These are phyloP conservation scores for Pipra filicauda DNA, from an alignment of 2,113 vertebrate genomes.

Conservation along the genomic window DNA sequence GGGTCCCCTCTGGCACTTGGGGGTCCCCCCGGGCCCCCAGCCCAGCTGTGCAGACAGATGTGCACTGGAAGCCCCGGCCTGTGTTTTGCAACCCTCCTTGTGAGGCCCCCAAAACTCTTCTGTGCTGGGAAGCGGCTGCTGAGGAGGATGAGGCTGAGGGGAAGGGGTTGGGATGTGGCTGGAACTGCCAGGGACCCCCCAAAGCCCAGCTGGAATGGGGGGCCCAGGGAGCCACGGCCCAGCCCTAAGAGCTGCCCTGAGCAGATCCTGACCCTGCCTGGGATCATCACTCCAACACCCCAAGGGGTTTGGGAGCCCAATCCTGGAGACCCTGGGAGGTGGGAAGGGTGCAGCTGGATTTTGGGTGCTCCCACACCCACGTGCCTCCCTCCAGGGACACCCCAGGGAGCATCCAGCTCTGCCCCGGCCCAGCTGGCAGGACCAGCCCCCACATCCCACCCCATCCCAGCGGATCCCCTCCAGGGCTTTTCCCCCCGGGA, in stretches of 20 bases:
- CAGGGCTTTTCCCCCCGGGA: background rate
- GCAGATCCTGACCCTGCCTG: background rate
- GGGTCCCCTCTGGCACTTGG: background rate
- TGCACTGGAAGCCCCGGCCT: background rate
- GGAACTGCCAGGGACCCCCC: background rate
- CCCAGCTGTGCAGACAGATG: constrained; percentile 29
- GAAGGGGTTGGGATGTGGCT: background rate
- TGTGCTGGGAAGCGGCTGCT: background rate
- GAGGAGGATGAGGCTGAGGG: background rate
- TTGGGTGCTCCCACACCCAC: background rate
- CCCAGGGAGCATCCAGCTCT: rapidly evolving
- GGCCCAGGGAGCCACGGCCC: background rate
- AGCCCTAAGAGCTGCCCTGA: background rate
- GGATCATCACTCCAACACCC: rapidly evolving
- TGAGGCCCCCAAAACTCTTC: background rate
- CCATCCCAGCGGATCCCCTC: rapidly evolving
- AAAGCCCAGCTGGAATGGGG: background rate
- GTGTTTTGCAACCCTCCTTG: background rate
- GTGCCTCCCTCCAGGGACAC: background rate
- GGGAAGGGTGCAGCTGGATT: background rate
- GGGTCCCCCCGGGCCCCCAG: background rate
- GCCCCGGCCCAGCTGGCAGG: background rate
- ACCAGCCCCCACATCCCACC: background rate
- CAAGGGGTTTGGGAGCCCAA: background rate
- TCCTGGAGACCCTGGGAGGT: background rate